A percentile compares a stretch with the other conserved stretches of the same genome.
These are phyloP conservation scores for Vulpes lagopus DNA, from an alignment of 2,113 vertebrate genomes.

Conservation along the genomic window DNA sequence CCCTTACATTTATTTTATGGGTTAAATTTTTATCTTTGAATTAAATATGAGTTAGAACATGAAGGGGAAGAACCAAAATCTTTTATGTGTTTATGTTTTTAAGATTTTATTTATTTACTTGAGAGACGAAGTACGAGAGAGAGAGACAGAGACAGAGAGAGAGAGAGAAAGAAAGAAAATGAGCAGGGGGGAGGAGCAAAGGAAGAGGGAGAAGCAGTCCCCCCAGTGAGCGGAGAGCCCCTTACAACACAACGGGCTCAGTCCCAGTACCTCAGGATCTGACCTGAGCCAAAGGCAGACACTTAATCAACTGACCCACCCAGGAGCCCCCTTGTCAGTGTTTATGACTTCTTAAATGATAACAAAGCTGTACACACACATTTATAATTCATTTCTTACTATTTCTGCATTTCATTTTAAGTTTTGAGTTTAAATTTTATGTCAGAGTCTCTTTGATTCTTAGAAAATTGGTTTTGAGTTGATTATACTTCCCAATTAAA, in stretches of 20 bases:
- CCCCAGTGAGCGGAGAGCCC: no score
- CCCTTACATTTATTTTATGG: not conserved
- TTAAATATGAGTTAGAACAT: not conserved
- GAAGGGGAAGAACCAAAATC: not conserved
- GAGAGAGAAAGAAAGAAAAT: no score
- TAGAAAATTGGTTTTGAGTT: slow-evolving; percentile 18
- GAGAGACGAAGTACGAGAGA: no score
- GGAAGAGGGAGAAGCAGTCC: no score
- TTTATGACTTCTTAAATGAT: not conserved
- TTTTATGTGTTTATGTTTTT: not conserved
- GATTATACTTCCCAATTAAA: slow-evolving; percentile 14
- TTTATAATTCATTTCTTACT: not conserved
- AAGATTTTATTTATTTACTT: no score
- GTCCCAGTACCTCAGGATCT: no score
- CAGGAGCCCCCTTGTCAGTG: not conserved
- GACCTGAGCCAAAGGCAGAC: no score
- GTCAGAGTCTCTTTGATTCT: not conserved
- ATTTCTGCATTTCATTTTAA: slow-evolving; percentile 21
- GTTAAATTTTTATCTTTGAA: not conserved
- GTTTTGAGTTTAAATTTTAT: not conserved
- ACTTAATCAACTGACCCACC: no score
- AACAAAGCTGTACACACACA: not conserved
- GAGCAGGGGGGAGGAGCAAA: no score
- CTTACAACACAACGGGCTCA: no score
- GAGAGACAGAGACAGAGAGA: no score